These are phyloP conservation scores for Leptinotarsa peninsularis DNA, from an alignment of 2,888 invertebrate species.

Conservation along the genomic window DNA sequence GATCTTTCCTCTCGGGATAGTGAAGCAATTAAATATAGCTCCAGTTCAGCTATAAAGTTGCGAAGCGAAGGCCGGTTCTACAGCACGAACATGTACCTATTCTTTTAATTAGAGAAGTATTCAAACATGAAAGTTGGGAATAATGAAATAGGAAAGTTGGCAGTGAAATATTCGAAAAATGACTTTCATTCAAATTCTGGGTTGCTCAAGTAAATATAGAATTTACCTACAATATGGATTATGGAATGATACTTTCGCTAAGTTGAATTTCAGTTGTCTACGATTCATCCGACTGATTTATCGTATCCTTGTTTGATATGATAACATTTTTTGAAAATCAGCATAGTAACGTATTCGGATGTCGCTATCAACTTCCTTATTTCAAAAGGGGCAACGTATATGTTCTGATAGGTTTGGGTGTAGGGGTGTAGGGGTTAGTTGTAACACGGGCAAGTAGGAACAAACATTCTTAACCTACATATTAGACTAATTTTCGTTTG, in stretches of 20 bases:
- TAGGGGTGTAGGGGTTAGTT: too few species aligned
- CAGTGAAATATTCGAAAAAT: not conserved
- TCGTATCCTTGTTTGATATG: too few species aligned
- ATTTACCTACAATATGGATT: not conserved
- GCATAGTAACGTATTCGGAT: too few species aligned
- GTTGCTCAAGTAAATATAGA: not conserved
- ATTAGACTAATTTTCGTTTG: too few species aligned
- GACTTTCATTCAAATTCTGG: not conserved
- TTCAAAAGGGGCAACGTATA: too few species aligned
- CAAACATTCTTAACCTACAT: too few species aligned
- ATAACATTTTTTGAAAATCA: too few species aligned
- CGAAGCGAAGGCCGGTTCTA: conserved; percentile 9
- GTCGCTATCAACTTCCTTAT: too few species aligned
- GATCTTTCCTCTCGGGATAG: conserved; percentile 38
- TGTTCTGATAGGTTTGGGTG: too few species aligned
- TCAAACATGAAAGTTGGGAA: conserved; percentile 10
- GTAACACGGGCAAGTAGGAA: too few species aligned
- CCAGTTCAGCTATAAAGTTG: conserved; percentile 27
- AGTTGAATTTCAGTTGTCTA: not conserved
- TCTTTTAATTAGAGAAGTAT: conserved; percentile 18
- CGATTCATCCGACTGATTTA: too few species aligned
- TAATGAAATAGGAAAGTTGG: not conserved
- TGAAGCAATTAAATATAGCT: conserved; percentile 41
- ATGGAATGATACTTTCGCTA: not conserved
- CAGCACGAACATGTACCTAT: conserved; percentile 9